These are phyloP conservation scores for Furcula furcula DNA, from an alignment of 2,888 invertebrate genomes.

Conservation along the genomic window DNA sequence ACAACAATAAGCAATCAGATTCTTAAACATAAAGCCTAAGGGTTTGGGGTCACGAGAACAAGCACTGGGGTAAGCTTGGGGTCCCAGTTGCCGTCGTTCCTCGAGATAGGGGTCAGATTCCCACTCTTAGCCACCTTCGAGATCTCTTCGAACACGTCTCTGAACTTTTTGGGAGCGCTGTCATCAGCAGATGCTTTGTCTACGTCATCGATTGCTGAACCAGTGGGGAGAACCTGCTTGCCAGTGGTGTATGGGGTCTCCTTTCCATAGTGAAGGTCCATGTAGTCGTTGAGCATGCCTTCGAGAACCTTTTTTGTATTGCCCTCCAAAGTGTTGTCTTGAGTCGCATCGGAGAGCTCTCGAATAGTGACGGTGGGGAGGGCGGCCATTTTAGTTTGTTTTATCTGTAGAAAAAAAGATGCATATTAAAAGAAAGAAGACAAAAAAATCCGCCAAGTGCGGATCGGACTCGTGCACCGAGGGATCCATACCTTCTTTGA, in stretches of 20 bases:
- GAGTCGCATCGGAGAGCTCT: conserved; percentile 51
- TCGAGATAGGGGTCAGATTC: conserved; percentile 50
- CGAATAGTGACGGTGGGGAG: conserved; percentile 57
- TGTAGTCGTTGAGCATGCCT: conserved; percentile 65
- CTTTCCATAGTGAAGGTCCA: conserved; percentile 65
- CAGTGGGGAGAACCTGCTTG: conserved; percentile 55
- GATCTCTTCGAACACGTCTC: conserved; percentile 56
- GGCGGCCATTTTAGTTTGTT: conserved; percentile 43
- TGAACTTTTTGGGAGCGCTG: conserved; percentile 47
- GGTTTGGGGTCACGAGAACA: conserved; percentile 56
- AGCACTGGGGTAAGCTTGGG: conserved; percentile 58
- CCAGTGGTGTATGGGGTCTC: conserved; percentile 70
- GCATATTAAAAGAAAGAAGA: too few species aligned
- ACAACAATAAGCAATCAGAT: conserved; percentile 17
- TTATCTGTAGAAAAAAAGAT: conserved; percentile 16
- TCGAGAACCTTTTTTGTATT: conserved; percentile 57
- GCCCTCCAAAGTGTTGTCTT: conserved; percentile 44
- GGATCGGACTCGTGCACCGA: too few species aligned
- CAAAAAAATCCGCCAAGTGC: too few species aligned
- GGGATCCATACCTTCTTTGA: too few species aligned
- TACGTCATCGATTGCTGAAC: conserved; percentile 50
- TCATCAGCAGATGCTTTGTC: conserved; percentile 46
- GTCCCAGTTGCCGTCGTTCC: conserved; percentile 61
- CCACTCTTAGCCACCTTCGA: conserved; percentile 57
- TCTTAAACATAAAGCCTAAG: conserved; percentile 25